Evolutionary conservation across 2,888 invertebrate genomes (phyloP), one percentile per base, ranked within the genome.

Genomic region (Venusia cambrica): DNA sequence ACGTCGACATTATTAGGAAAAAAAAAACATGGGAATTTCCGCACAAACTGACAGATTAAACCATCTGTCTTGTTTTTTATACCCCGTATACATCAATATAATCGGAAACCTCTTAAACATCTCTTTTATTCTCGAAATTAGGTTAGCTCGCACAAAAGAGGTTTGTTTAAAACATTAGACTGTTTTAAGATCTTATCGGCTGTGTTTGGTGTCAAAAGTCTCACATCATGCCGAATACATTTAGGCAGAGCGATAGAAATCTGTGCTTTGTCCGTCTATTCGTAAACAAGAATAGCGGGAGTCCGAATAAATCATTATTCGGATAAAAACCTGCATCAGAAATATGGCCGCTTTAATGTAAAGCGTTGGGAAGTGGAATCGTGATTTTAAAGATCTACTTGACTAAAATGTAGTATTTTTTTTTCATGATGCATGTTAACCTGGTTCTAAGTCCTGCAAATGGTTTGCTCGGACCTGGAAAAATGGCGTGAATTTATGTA

Each of bases 81-180:
- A 14, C 8, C 24, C 6, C 4, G 10, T n/a, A 15, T 4, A 37
- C 56, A 73, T 71, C 73, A 62, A 73, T 74, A 67, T 61, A 68
- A 70, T n/a, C n/a, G n/a, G n/a, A n/a, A n/a, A n/a, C n/a, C n/a
- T n/a, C n/a, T n/a, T n/a, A 47, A 71, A 73, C 65, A 74, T 67
- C 62, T 73, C 78, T 78, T 81, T 84, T 83, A 80, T 85, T 69
- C 72, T 68, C 50, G 67, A 83, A 83, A 85, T 87, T 84, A 80
- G 83, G 85, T 85, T 85, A 85, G 62, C n/a, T n/a, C n/a, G n/a
- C n/a, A n/a, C 80, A 83, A 84, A 84, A 62, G 79, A 83, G 34
- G 84, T 85, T 85, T 87, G 87, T 85, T 85, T 84, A 85, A 84
- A 87, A 84, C 83, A 85, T 85, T 85, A 87, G 84, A 10, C 61